Evolutionary conservation across 2,113 vertebrate species (phyloP).

Genomic region (Oreochromis aureus): DNA sequence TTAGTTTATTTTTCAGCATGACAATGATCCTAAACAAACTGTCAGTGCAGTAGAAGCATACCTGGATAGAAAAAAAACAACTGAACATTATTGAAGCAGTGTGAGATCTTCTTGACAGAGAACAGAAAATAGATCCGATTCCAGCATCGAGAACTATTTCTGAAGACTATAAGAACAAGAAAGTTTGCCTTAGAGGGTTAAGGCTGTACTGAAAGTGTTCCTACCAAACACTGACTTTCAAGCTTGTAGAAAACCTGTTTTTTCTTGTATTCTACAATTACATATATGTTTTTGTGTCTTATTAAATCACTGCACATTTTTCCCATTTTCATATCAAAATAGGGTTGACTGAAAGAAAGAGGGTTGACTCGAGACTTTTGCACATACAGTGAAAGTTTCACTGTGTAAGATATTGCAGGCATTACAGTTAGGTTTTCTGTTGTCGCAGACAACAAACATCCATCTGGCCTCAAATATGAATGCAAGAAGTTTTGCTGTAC

Average conservation of each 20-base stretch:
- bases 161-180: not conserved
- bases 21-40: not conserved
- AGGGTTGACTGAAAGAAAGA: not conserved
- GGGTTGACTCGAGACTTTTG: not conserved
- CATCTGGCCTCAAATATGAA: not conserved
- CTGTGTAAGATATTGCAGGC: not conserved
- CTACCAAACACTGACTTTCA: not conserved
- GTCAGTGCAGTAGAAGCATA: not conserved
- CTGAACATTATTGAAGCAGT: not conserved
- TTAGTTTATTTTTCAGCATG: not conserved
- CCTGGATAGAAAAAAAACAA: not conserved
- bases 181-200: not conserved
- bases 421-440: not conserved
- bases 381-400: not conserved
- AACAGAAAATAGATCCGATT: not conserved
- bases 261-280: not conserved
- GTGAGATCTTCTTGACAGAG: not conserved
- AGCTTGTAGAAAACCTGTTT: not conserved
- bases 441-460: not conserved
- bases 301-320: no score
- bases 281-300: not conserved
- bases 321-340: not conserved
- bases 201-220: not conserved
- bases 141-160: not conserved
- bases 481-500: not conserved